Conservation (phyloP, 2,888 invertebrate species). For the Erebia epiphron region DNA sequence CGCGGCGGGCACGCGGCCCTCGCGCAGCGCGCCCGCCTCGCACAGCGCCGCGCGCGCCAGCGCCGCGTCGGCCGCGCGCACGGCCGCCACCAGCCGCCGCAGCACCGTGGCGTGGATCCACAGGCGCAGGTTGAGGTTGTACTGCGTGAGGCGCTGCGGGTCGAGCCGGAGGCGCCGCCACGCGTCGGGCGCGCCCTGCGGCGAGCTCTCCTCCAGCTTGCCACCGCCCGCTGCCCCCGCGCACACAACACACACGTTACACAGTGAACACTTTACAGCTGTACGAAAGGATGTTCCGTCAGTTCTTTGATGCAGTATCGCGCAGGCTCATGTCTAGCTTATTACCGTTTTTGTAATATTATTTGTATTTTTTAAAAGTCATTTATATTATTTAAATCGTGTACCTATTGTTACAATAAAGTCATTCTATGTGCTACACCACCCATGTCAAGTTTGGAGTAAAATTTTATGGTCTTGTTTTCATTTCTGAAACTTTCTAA, state of each 20-base stretch:
- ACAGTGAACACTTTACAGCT: too few species aligned
- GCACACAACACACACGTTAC: neutral
- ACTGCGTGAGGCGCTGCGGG: slow-evolving; percentile 87
- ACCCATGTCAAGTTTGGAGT: too few species aligned
- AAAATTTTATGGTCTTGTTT: too few species aligned
- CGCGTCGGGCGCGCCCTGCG: slow-evolving; percentile 73
- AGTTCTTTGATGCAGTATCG: too few species aligned
- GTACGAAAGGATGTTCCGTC: too few species aligned
- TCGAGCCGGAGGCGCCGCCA: slow-evolving; percentile 86
- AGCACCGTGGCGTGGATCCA: slow-evolving; percentile 95
- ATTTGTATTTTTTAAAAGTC: too few species aligned
- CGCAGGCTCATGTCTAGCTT: too few species aligned
- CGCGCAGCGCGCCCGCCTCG: slow-evolving; percentile 70
- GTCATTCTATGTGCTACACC: too few species aligned
- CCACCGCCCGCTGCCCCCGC: slow-evolving; percentile 18
- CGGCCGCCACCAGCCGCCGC: slow-evolving; percentile 88
- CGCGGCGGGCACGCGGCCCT: slow-evolving; percentile 55
- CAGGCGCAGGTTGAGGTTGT: slow-evolving; percentile 91
- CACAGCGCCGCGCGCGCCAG: slow-evolving; percentile 87
- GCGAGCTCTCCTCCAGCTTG: slow-evolving; percentile 46
- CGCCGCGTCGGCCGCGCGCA: slow-evolving; percentile 87
- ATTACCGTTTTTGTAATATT: too few species aligned
- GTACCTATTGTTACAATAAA: too few species aligned
- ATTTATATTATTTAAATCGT: too few species aligned
- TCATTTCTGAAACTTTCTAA: too few species aligned